Conservation (phyloP, 2,113 vertebrate genomes). For the Tauraco erythrolophus region DNA sequence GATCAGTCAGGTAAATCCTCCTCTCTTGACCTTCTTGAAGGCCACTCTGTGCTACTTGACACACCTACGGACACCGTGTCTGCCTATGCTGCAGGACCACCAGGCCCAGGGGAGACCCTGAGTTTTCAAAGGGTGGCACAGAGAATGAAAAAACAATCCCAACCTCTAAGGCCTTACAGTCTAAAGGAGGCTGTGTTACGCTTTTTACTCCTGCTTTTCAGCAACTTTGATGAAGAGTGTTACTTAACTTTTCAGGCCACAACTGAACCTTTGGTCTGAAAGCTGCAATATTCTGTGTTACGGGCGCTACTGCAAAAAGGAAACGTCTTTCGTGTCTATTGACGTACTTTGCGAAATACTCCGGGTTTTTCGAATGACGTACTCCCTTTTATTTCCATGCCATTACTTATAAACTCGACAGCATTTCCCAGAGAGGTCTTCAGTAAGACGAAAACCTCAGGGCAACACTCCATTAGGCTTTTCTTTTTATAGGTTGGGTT, state of each 20-base stretch:
- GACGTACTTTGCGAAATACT: not conserved
- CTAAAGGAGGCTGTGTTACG: not conserved
- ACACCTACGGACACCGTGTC: not conserved
- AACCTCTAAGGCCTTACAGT: not conserved
- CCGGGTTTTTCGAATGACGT: not conserved
- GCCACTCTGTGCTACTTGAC: not conserved
- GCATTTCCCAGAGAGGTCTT: conserved; percentile 35
- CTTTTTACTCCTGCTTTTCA: not conserved
- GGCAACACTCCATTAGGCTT: conserved; percentile 64
- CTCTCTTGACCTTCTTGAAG: conserved; percentile 15
- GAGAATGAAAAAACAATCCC: fast-evolving
- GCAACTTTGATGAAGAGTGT: not conserved
- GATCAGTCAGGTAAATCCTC: conserved; percentile 4
- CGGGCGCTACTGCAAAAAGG: not conserved
- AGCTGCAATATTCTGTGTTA: not conserved
- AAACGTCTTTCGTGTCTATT: not conserved
- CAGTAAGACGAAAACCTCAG: conserved; percentile 45
- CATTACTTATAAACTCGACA: conserved; percentile 40
- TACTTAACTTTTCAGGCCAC: not conserved
- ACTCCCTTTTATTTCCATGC: conserved; percentile 48
- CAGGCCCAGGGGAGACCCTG: not conserved
- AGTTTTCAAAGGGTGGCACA: not conserved
- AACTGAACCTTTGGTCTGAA: not conserved
- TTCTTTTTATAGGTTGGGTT: conserved; percentile 33
- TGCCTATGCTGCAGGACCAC: not conserved